Base-by-base conservation (phyloP, 1,140 invertebrate species). In the Latrodectus geometricus region DNA sequence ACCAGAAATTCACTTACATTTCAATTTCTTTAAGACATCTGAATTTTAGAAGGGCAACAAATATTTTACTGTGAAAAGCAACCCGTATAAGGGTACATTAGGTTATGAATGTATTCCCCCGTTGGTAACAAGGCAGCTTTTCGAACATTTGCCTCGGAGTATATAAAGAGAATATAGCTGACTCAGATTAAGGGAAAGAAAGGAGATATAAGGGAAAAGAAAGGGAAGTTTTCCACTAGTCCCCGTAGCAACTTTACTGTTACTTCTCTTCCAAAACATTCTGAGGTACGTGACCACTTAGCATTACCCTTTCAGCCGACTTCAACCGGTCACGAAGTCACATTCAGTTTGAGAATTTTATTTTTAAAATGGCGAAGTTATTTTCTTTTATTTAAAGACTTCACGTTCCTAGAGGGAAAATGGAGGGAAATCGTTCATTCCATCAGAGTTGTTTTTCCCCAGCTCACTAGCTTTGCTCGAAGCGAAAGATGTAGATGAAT, bases 311-410 rank as follows among this genome's bases (percentile, higher is more conserved):
- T 23, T 21, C 68, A 21, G 21, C 20, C 68, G 17, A 23, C 68
- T 21, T 69, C 21, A 69, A 69, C 68, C 9, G 68, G 68, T 69
- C 68, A 69, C 68, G 68, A 69, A 69, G 68, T 69, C 68, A 69
- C 68, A 69, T 69, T 69, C 68, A 69, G 68, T 69, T 69, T 20
- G 68, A n/a, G 68, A 69, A 69, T 69, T 69, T 69, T 69, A 69
- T 69, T 69, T 23, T 69, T n/a, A 20, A 69, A 69, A 69, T 69
- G 5, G 68, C 21, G 20, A n/a, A 69, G 68, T 69, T 69, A 69
- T 69, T 69, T 69, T 69, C 68, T 69, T 69, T 69, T 69, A 69
- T 69, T 69, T 69, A 69, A 69, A 69, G 68, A 69, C 68, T 61
- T 17, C 54, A 17, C 11, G 11, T 61, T 61, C 11, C 54, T 61